Conservation (phyloP, 2,797 vertebrate genomes). For the Choloepus didactylus region DNA sequence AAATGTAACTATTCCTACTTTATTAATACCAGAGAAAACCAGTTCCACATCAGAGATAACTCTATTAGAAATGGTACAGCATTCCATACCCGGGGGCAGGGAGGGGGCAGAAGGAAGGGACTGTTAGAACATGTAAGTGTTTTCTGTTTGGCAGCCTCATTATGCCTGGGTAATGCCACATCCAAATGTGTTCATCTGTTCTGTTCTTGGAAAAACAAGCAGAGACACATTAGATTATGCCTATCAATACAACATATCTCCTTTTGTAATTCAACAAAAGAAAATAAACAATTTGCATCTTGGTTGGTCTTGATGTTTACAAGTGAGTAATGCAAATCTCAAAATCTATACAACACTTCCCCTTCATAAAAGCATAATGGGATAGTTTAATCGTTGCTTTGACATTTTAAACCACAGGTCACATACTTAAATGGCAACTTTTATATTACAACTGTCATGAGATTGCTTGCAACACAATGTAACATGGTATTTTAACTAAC, state of each 20-base stretch:
- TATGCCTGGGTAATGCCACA: neutral
- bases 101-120: neutral
- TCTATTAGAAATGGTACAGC: conserved; percentile 2
- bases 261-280: conserved; percentile 66
- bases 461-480: conserved; percentile 60
- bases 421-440: conserved; percentile 69
- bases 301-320: conserved; percentile 67
- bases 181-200: conserved; percentile 65
- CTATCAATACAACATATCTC: conserved; percentile 30
- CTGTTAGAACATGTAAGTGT: neutral
- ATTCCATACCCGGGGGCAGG: neutral
- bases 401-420: conserved; percentile 75
- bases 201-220: conserved; percentile 49
- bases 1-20: neutral
- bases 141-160: conserved; percentile 44
- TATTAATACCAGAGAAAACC: conserved; percentile 27
- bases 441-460: conserved; percentile 69
- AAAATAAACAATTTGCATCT: conserved; percentile 68
- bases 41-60: neutral
- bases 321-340: conserved; percentile 52
- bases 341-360: conserved; percentile 56
- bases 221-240: conserved; percentile 30
- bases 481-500: conserved; percentile 73
- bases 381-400: conserved; percentile 67
- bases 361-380: conserved; percentile 55